phyloP scores from a whole-genome alignment of 2,797 vertebrate species.

The Todus mexicanus region DNA sequence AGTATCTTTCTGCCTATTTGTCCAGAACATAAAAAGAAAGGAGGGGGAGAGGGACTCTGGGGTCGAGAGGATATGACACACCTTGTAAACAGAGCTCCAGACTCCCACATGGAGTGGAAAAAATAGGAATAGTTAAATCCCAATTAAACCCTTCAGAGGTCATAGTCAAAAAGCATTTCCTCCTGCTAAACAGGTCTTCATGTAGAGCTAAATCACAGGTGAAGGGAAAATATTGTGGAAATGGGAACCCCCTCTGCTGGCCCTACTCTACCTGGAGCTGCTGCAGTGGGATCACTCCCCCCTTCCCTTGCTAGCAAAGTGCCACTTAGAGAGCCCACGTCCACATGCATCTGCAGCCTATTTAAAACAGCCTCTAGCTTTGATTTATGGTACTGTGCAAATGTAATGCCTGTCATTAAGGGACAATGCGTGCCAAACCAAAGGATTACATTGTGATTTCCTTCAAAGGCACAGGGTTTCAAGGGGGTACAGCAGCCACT shows the following conservation, averaged over 20 bases:
- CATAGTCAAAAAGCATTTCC: neutral
- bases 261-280: neutral
- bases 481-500: neutral
- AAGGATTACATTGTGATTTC: constrained; percentile 55
- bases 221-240: neutral
- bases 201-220: neutral
- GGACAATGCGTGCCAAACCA: constrained; percentile 45
- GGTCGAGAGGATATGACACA: constrained; percentile 52
- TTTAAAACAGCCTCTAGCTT: constrained; percentile 55
- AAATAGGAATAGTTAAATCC: constrained; percentile 30
- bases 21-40: constrained; percentile 20
- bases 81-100: constrained; percentile 65
- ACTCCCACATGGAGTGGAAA: constrained; percentile 40
- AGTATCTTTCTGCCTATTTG: constrained; percentile 45
- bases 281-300: neutral
- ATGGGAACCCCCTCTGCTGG: constrained; percentile 5
- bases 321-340: constrained; percentile 52
- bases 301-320: neutral
- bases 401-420: constrained; percentile 66
- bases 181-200: neutral
- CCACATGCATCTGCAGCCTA: constrained; percentile 61
- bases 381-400: constrained; percentile 71
- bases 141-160: constrained; percentile 54
- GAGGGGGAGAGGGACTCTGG: constrained; percentile 4
- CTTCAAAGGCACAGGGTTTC: neutral